Conservation (phyloP, 2,797 vertebrate genomes). For the Lutjanus campechanus region DNA sequence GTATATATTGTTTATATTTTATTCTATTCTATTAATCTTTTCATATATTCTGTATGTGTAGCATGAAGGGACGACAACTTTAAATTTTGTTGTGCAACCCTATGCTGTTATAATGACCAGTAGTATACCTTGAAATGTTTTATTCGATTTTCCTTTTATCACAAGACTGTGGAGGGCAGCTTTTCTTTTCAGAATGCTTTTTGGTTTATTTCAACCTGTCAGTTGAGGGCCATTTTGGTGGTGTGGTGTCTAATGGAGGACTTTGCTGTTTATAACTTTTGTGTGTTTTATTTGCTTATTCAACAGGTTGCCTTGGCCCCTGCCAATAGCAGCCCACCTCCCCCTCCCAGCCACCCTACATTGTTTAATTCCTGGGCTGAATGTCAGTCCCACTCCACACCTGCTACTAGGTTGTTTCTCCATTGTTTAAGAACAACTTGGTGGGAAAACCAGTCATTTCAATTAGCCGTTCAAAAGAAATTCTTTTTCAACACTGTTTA, state of each 20-base stretch:
- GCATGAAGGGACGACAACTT: no score
- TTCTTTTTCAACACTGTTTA: conserved; percentile 3
- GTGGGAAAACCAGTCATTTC: background rate
- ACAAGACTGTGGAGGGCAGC: no score
- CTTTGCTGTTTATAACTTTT: no score
- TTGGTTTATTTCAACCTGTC: background rate
- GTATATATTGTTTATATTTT: no score
- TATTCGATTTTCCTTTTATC: background rate
- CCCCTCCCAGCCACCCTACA: background rate
- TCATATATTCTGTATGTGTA: no score
- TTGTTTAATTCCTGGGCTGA: conserved; percentile 1
- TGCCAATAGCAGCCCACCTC: background rate
- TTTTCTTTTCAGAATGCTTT: background rate
- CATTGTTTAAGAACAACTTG: conserved; percentile 4
- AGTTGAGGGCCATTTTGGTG: background rate
- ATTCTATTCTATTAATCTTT: no score
- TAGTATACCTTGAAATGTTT: no score
- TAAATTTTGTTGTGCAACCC: no score
- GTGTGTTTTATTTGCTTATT: background rate
- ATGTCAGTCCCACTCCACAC: background rate
- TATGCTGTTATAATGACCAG: no score
- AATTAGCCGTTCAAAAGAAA: conserved; percentile 18
- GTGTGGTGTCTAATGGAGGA: background rate
- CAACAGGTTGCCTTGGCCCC: background rate
- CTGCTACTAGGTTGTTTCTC: conserved; percentile 1